Base-by-base conservation (phyloP, 1,140 invertebrate genomes). In the Thalassaphorura encarpata region DNA sequence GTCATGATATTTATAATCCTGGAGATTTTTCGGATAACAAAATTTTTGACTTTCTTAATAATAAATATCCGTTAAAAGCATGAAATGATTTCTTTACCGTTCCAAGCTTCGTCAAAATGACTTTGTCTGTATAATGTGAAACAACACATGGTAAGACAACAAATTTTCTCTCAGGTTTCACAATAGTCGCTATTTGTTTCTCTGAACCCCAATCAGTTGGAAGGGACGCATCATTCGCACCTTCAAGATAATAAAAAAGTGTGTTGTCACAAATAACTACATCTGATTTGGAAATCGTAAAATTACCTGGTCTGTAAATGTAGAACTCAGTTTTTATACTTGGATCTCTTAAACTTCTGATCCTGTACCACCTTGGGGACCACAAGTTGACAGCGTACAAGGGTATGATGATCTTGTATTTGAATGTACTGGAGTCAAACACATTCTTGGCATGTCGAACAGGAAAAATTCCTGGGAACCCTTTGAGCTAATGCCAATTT, bases 341-440 rank as follows among this genome's bases (percentile, higher is more conserved):
- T 6, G 29, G 48, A 13, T 51, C 27, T 36, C 5, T 18, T 5
- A 51, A 11, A 16, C 33, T 51, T 18, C n/a, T 11, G 31, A 51
- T 8, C 16, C 23, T 39, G 16, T 19, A 51, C 48, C 48, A 51
- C 5, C 48, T 26, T 24, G 48, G 48, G 23, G 21, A 27, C 8
- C 23, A 51, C 13, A 36, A 19, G 21, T 33, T 33, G 26, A 5
- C 16, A 29, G 23, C 23, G n/a, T n/a, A n/a, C 16, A 51, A 18
- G 6, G 48, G 48, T 33, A 51, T 39, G 11, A 39, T 27, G 6
- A 51, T 39, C 13, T 26, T 27, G 48, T 51, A 51, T 39, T 51
- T 39, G 5, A 6, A 36, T 39, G 28, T n/a, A 39, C 26, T 11
- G 26, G 48, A 4, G 21, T 11, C 11, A 39, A 39, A 5, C 11